These are phyloP conservation scores for Morone chrysops DNA, from an alignment of 2,113 vertebrate genomes.

Conservation along the genomic window DNA sequence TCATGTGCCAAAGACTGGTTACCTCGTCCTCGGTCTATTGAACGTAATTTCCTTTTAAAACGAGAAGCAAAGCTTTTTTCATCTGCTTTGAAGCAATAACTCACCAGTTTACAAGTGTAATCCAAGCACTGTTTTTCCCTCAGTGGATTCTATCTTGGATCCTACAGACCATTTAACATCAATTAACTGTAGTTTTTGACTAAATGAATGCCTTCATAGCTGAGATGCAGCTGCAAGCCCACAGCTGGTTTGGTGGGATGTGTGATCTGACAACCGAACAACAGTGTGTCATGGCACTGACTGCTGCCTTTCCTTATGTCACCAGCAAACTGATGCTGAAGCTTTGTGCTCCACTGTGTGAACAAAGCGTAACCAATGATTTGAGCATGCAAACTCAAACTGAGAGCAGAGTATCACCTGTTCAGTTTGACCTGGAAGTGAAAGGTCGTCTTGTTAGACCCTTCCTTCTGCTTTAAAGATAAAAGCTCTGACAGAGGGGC, in stretches of 20 bases:
- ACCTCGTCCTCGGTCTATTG: neutral
- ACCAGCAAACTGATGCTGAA: neutral
- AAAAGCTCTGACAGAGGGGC: no score
- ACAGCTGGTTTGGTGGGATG: slow-evolving; percentile 14
- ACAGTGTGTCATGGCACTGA: neutral
- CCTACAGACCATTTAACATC: slow-evolving; percentile 26
- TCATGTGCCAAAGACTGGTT: slow-evolving; percentile 1
- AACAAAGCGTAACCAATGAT: neutral
- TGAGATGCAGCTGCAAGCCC: slow-evolving; percentile 31
- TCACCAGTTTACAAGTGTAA: neutral
- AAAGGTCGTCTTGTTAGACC: no score
- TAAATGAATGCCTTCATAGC: slow-evolving; percentile 41
- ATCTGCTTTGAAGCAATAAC: neutral
- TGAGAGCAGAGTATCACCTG: no score
- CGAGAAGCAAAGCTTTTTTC: neutral
- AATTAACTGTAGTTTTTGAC: slow-evolving; percentile 30
- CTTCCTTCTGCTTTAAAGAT: no score
- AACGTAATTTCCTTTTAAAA: slow-evolving; percentile 16
- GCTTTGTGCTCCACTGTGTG: neutral
- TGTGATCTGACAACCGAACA: slow-evolving; percentile 25
- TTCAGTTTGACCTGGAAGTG: no score
- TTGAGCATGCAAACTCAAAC: no score
- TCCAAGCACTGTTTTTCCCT: neutral
- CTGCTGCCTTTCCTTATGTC: slow-evolving; percentile 2
- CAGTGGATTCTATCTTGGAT: slow-evolving; percentile 21